Evolutionary conservation across 2,888 invertebrate species (phyloP).

Genomic region (Catocala nupta): DNA sequence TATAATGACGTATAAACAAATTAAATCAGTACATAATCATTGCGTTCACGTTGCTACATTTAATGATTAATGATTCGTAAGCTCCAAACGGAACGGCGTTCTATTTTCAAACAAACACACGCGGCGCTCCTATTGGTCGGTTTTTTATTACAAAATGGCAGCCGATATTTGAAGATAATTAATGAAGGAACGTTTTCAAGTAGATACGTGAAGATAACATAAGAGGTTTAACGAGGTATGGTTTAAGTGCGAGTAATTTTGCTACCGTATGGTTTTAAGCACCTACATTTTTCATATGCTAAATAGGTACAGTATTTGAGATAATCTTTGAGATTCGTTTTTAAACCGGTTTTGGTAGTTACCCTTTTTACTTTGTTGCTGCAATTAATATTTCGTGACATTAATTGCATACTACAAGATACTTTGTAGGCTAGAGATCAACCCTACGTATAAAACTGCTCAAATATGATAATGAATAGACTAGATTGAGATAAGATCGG

Average conservation of each 20-base stretch:
- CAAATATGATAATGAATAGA: constrained; percentile 2
- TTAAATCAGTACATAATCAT: constrained; percentile 52
- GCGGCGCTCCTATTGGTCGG: constrained; percentile 71
- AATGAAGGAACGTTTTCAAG: constrained; percentile 72
- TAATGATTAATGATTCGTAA: constrained; percentile 81
- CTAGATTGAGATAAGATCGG: constrained; percentile 18
- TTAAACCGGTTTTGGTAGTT: constrained; percentile 28
- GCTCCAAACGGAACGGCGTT: constrained; percentile 68
- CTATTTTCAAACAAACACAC: constrained; percentile 78
- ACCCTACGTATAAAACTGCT: not conserved
- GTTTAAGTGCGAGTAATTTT: constrained; percentile 69
- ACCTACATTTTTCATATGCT: constrained; percentile 72
- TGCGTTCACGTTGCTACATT: constrained; percentile 57
- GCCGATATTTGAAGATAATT: constrained; percentile 81
- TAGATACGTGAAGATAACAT: constrained; percentile 75
- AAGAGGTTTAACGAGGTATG: constrained; percentile 63
- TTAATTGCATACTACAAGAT: constrained; percentile 13
- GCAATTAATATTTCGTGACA: constrained; percentile 22
- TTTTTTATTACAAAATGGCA: constrained; percentile 80
- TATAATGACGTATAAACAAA: constrained; percentile 28
- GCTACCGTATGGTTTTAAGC: constrained; percentile 73
- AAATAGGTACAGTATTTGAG: constrained; percentile 68
- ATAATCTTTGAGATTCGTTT: constrained; percentile 43
- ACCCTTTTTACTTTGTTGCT: constrained; percentile 18
- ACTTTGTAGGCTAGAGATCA: not conserved